These are phyloP conservation scores for Neotoxoptera formosana DNA, from an alignment of 1,140 invertebrate genomes.

Conservation along the genomic window DNA sequence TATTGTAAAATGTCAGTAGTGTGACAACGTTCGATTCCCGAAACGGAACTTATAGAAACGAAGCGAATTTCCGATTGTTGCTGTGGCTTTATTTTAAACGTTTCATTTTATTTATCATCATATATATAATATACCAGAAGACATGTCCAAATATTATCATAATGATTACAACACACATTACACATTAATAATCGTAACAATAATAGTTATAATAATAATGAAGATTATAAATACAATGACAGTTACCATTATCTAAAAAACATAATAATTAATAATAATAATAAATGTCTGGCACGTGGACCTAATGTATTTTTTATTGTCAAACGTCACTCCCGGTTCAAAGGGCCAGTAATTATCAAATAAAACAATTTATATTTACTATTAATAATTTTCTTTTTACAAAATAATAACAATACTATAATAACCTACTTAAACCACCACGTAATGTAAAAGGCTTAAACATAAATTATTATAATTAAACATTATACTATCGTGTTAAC, in stretches of 20 bases:
- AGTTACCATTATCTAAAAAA: not conserved
- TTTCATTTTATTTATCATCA: not conserved
- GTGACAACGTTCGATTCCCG: no score
- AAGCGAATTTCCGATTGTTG: not conserved
- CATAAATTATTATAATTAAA: not conserved
- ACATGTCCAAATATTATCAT: not conserved
- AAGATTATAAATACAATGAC: not conserved
- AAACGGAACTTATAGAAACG: not conserved
- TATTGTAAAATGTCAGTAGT: no score
- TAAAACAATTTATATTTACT: not conserved
- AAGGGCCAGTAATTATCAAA: conserved; percentile 38
- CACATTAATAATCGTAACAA: not conserved
- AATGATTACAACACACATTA: not conserved
- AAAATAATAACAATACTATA: not conserved
- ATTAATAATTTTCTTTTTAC: not conserved
- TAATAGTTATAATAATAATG: not conserved
- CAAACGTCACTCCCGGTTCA: conserved; percentile 53
- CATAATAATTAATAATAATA: not conserved
- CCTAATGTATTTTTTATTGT: conserved; percentile 51
- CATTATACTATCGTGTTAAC: not conserved
- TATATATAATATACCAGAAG: not conserved
- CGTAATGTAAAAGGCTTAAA: not conserved
- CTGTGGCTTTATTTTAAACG: not conserved
- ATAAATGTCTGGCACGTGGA: conserved; percentile 40
- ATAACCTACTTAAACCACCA: not conserved